phyloP scores from a whole-genome alignment of 2,888 invertebrate genomes.

The Erebia aethiops region DNA sequence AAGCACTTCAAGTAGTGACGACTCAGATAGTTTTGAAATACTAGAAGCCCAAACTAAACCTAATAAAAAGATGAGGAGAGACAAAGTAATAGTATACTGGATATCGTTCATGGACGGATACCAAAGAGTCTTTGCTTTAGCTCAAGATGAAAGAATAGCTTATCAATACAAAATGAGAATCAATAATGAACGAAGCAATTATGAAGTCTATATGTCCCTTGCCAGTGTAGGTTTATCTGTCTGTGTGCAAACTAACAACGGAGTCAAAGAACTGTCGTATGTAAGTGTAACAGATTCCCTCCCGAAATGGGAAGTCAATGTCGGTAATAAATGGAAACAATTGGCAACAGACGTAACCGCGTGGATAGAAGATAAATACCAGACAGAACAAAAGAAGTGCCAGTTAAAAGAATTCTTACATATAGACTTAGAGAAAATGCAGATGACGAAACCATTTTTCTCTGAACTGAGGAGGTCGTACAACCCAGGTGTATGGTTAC shows the following conservation, averaged over 20 bases:
- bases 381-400: constrained; percentile 86
- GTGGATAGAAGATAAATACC: constrained; percentile 92
- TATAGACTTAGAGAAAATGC: constrained; percentile 92
- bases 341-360: constrained; percentile 89
- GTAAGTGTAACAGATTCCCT: constrained; percentile 86
- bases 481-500: constrained; percentile 89
- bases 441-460: constrained; percentile 93
- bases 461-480: constrained; percentile 89
- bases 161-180: constrained; percentile 82
- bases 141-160: constrained; percentile 89
- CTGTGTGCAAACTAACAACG: constrained; percentile 69
- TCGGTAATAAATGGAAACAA: constrained; percentile 91
- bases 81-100: constrained; percentile 91
- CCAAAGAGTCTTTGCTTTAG: constrained; percentile 89
- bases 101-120: constrained; percentile 89
- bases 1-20: constrained; percentile 84
- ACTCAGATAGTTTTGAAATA: constrained; percentile 74
- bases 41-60: constrained; percentile 72
- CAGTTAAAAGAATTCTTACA: constrained; percentile 90
- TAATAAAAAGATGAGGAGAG: constrained; percentile 86
- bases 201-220: constrained; percentile 87
- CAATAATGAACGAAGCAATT: constrained; percentile 86
- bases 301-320: constrained; percentile 91
- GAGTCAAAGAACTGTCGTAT: constrained; percentile 86
- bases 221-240: constrained; percentile 86